Evolutionary conservation across 2,797 vertebrate genomes (phyloP).

Genomic region (Gymnothorax reevesii): DNA sequence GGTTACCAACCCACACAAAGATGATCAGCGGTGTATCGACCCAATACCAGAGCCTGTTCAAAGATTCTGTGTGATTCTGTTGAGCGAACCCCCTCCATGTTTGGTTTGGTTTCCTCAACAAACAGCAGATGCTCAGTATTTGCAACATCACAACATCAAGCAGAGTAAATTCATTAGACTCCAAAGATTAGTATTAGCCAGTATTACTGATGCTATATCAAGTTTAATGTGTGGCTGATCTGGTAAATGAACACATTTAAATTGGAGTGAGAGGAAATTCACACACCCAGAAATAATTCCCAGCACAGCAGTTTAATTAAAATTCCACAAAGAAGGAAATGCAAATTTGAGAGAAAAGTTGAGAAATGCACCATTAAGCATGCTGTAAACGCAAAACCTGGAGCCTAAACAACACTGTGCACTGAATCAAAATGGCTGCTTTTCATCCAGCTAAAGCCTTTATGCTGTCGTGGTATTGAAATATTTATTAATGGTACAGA

Average conservation of each 20-base stretch:
- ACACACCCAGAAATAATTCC: background rate
- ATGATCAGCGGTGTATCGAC: background rate
- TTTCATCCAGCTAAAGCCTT: background rate
- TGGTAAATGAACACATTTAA: background rate
- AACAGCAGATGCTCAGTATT: background rate
- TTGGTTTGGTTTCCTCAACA: background rate
- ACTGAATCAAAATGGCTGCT: background rate
- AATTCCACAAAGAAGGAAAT: background rate
- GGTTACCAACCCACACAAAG: no score
- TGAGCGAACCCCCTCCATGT: background rate
- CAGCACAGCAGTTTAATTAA: background rate
- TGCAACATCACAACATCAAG: background rate
- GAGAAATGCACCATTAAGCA: background rate
- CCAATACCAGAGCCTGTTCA: background rate
- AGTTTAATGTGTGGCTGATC: background rate
- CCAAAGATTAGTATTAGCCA: background rate
- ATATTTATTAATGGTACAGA: background rate
- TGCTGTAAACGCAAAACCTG: background rate
- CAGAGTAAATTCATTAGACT: background rate
- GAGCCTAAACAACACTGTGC: background rate
- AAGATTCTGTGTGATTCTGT: background rate
- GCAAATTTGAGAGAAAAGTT: background rate
- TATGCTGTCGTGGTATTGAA: background rate
- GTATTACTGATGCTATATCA: constrained; percentile 14
- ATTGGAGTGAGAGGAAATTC: background rate